Base-by-base conservation (phyloP, 2,888 invertebrate genomes). In the Pharmacophagus antenor region DNA sequence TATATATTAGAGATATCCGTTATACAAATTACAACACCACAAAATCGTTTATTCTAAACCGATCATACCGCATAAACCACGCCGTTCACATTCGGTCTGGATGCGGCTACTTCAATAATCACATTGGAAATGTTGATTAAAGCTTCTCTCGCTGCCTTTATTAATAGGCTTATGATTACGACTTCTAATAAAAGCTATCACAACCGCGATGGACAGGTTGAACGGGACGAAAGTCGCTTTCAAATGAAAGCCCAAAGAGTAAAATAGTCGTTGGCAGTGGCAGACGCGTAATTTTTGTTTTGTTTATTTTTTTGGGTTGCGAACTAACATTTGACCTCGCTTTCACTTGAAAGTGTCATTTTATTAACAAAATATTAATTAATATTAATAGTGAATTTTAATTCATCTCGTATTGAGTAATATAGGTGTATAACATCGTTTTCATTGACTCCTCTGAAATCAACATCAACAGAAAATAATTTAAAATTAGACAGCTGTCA, bases 111-210 rank as follows among this genome's bases (percentile, higher is more conserved):
- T 79, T 77, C 77, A 81, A 82, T 79, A 80, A 81, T 79, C 80
- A 77, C 79, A 83, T 83, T 83, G 79, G 81, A 80, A 79, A 82
- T 79, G 80, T 82, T 83, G 82, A 84, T 82, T 81, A 79, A 83
- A 79, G 76, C 74, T 77, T 77, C 76, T 76, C 70, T 70, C 69
- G 71, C 70, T 69, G 68, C 67, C 72, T 67, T 79, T 79, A 82
- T 83, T 84, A 82, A 84, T 83, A 82, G 79, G 74, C 76, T 75
- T 76, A 78, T 80, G 82, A 84, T 83, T 82, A 79, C 81, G 65
- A 72, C 74, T 71, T 71, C 76, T 80, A 82, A 82, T 81, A 80
- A 79, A 79, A 76, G 73, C 76, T 79, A 83, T 81, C 80, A 80
- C 80, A 78, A 77, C 76, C 74, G 69, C 61, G 59, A 52, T 52